Base-by-base conservation (phyloP, 2,113 vertebrate genomes). In the Lethenteron camtschaticum region DNA sequence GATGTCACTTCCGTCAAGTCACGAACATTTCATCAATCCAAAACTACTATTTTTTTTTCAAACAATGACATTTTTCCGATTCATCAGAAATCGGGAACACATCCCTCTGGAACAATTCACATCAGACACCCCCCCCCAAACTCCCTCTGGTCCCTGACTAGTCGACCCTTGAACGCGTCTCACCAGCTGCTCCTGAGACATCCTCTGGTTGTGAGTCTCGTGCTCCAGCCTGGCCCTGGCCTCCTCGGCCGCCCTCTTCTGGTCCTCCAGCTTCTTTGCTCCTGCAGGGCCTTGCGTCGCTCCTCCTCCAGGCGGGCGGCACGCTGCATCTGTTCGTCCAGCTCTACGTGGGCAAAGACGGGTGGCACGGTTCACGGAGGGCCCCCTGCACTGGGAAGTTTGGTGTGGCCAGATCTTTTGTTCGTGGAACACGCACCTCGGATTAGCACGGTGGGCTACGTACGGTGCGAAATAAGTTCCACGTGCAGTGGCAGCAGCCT, bases 141-240 rank as follows among this genome's bases (percentile, higher is more conserved):
- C 5, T 41, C 5, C 41, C 41, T 41, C 41, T 41, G 41, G 41
- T 6, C 41, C 41, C 41, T 41, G 41, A 9, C 63, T 66, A 24
- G 9, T 66, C 24, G n/a, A 66, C 10, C n/a, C 8, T 14, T 63
- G 8, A n/a, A 66, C 10, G 63, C 63, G 2, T 66, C 86, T 78
- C 81, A 97, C 94, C 89, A 99, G 82, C 78, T 92, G 88, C 75
- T 95, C 92, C 81, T 94, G 89, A 81, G 78, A 89, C 83, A 87
- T 90, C 9, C 88, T 81, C 79, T 99, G 94, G 76, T 92, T 87
- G 74, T 80, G 82, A 1, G 85, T 83, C 77, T 95, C 86, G 71
- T 79, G 82, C 76, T 86, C 85, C 80, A 99, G 81, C 76, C 96
- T 89, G 71, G 96, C 92, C 77, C 95, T 99, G 77, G 89, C 89